A percentile compares a stretch with the other conserved stretches of the same genome.
phyloP scores from a whole-genome alignment of 2,888 invertebrate species.

The Ryuthela nishihirai region DNA sequence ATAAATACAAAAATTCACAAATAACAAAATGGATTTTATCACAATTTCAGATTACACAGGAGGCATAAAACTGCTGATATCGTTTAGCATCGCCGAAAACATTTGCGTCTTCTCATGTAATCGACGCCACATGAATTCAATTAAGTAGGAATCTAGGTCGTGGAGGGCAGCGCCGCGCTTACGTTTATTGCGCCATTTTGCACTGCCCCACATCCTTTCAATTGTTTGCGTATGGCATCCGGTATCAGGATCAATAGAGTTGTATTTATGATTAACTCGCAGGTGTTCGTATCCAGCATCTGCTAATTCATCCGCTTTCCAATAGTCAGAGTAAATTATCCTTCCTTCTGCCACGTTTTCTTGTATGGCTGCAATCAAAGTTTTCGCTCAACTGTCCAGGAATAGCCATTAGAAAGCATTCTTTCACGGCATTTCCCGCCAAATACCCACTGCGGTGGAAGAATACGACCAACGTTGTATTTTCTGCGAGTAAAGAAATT shows the following conservation, averaged over 20 bases:
- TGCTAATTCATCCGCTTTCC: too few relatives aligned
- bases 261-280: constrained; percentile 15
- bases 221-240: constrained; percentile 4
- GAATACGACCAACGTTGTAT: background rate
- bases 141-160: constrained; percentile 11
- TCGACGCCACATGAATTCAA: constrained; percentile 9
- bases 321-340: too few relatives aligned
- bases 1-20: too few relatives aligned
- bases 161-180: constrained; percentile 1
- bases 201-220: constrained; percentile 3
- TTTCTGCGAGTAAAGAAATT: background rate
- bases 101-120: background rate
- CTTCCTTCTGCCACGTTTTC: too few relatives aligned
- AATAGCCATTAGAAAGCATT: too few relatives aligned
- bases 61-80: too few relatives aligned
- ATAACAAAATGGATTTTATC: too few relatives aligned
- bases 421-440: background rate
- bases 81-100: too few relatives aligned
- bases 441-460: background rate
- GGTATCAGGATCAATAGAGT: constrained; percentile 3
- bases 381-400: too few relatives aligned
- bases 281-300: too few relatives aligned
- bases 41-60: too few relatives aligned
- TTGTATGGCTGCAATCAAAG: too few relatives aligned
- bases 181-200: constrained; percentile 15